Base-by-base conservation (phyloP, 1,140 invertebrate genomes). In the Magallana ariakensis region DNA sequence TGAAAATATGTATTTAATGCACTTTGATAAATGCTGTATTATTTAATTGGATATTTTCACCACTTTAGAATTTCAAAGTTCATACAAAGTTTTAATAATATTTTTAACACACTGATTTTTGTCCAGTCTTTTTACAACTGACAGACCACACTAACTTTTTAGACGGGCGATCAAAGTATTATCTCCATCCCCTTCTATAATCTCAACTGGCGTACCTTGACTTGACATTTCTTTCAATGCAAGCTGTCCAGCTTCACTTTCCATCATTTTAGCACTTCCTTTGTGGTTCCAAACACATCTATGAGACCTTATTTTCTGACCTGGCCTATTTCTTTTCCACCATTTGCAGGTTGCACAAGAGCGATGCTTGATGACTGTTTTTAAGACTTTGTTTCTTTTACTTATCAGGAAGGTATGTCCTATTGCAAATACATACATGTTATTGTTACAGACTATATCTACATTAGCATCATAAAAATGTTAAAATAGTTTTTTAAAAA, bases 1-100 rank as follows among this genome's bases (percentile, higher is more conserved):
- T 13, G 89, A 56, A 82, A 89, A 89, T 22, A 82, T 83, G 85
- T 89, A 89, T 60, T 87, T 86, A 5, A 89, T 57, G 55, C 84
- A 86, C 82, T 89, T 89, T 16, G 58, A 26, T 16, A 89, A 75
- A 83, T 88, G 87, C 22, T 55, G 54, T 54, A 89, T 89, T 6
- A 86, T 70, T 11, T 80, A 66, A 80, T 81, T 88, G 83, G 81
- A 86, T 5, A 89, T 57, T 83, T 87, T 87, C 3, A 66, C 62
- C n/a, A n/a, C n/a, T n/a, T n/a, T n/a, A n/a, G n/a, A 66, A 66
- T 19, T 66, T 5, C 62, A 1, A n/a, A 66, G 62, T 22, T 66
- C n/a, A 19, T 66, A 66, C 62, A 66, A 62, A 62, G 60, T 62
- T 62, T 62, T 62, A 2, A 62, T 16, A 62, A 66, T 66, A 19